Percentiles rank a stretch among this genome's conserved stretches.
Evolutionary conservation across 2,113 vertebrate genomes (phyloP).

Genomic region (Pachyramphus minor): DNA sequence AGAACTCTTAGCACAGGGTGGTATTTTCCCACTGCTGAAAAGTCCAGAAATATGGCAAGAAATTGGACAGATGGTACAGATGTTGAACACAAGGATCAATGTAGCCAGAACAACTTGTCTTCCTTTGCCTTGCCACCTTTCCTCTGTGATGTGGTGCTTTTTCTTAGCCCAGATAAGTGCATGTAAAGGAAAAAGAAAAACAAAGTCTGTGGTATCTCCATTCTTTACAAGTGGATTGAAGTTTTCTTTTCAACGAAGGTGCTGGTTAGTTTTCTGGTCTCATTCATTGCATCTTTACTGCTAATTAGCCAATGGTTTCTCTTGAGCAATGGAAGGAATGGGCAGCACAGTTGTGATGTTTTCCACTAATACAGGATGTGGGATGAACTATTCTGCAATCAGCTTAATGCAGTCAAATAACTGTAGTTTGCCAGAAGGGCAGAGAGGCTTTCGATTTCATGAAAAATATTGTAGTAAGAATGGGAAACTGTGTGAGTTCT

Average conservation of each 20-base stretch:
- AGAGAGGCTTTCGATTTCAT: conserved; percentile 58
- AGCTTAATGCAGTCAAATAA: conserved; percentile 28
- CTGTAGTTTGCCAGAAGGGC: conserved; percentile 7
- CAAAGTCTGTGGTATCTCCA: not conserved
- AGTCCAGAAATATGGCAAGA: not conserved
- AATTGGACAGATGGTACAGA: not conserved
- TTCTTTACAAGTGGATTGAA: not conserved
- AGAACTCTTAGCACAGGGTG: not conserved
- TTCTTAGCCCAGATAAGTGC: not conserved
- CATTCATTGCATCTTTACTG: not conserved
- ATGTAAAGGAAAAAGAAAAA: not conserved
- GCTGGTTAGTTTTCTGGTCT: conserved; percentile 10
- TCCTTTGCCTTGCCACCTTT: not conserved
- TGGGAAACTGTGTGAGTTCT: conserved; percentile 18
- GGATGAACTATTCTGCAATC: conserved; percentile 40
- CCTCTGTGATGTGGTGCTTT: not conserved
- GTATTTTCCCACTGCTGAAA: not conserved
- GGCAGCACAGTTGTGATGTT: not conserved
- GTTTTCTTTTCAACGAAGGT: conserved; percentile 43
- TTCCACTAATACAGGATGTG: conserved; percentile 64
- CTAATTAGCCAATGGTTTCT: conserved; percentile 39
- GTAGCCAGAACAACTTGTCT: not conserved
- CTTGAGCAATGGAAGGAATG: conserved; percentile 54
- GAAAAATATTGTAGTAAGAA: conserved; percentile 45
- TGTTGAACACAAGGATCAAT: not conserved